phyloP scores from a whole-genome alignment of 2,888 invertebrate genomes.

The Acronicta psi region DNA sequence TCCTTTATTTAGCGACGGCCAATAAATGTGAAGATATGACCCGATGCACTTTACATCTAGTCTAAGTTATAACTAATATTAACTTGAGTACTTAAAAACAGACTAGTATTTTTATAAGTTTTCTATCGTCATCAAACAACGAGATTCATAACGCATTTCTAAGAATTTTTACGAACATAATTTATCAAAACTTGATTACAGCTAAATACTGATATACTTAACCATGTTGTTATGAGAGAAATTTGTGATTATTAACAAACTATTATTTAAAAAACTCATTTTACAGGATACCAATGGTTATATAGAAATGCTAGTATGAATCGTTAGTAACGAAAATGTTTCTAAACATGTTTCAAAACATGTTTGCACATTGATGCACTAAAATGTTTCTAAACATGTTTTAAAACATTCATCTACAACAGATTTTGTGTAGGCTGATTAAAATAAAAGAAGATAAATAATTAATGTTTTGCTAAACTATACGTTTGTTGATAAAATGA shows the following conservation, averaged over 20 bases:
- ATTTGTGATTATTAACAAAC: not conserved
- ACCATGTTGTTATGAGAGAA: not conserved
- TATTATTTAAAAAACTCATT: too few relatives aligned
- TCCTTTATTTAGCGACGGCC: too few relatives aligned
- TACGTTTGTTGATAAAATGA: conserved; percentile 9
- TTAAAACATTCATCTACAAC: not conserved
- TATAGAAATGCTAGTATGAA: not conserved
- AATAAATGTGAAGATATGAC: conserved; percentile 34
- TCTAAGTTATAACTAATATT: conserved; percentile 34
- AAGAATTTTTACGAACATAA: not conserved
- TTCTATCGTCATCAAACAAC: not conserved
- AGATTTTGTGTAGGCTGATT: not conserved
- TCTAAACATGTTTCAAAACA: not conserved
- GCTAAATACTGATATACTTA: too few relatives aligned
- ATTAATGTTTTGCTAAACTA: not conserved
- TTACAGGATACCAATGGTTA: not conserved
- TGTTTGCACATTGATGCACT: not conserved
- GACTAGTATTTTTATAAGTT: conserved; percentile 1
- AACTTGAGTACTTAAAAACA: not conserved
- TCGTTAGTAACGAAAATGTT: not conserved
- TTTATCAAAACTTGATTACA: not conserved
- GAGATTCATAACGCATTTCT: not conserved
- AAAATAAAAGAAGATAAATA: not conserved
- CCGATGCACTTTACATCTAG: conserved; percentile 34
- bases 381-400: not conserved